A percentile compares a stretch with the other conserved stretches of the same genome.
Conservation (phyloP, 2,797 vertebrate genomes). For the Enteromius afrohamiltoni region DNA sequence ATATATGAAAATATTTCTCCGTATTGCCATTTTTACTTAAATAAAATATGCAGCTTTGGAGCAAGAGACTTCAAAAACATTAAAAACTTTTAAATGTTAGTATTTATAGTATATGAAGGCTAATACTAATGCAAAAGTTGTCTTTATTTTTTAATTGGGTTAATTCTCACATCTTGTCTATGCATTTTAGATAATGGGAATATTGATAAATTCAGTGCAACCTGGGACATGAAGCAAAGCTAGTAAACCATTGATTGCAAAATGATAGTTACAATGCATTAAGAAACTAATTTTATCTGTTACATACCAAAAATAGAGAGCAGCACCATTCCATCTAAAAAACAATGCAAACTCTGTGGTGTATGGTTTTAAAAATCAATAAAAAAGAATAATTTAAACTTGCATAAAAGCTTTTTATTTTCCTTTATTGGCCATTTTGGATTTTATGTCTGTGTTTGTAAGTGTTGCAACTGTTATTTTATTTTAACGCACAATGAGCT, state of each 20-base stretch:
- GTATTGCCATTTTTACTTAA: too few species aligned
- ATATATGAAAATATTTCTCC: too few species aligned
- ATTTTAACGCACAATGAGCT: constrained; percentile 23
- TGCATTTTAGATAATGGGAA: not conserved
- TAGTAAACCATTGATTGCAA: not conserved
- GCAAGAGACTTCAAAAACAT: not conserved
- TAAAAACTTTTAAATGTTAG: not conserved
- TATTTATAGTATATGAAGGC: not conserved
- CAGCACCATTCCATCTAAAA: not conserved
- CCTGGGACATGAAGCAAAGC: not conserved
- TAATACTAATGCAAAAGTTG: not conserved
- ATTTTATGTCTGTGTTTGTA: constrained; percentile 21
- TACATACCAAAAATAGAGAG: not conserved
- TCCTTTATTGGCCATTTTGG: constrained; percentile 30
- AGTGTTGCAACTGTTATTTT: constrained; percentile 19
- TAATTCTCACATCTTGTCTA: not conserved
- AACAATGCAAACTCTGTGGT: not conserved
- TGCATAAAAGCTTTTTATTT: constrained; percentile 31
- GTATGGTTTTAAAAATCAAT: constrained; percentile 28
- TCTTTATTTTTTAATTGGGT: not conserved
- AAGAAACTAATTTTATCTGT: not conserved
- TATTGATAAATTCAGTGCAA: not conserved
- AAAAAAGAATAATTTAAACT: constrained; percentile 25
- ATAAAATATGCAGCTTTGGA: not conserved
- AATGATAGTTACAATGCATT: not conserved